Evolutionary conservation across 2,113 vertebrate genomes (phyloP).

Genomic region (Lota lota): DNA sequence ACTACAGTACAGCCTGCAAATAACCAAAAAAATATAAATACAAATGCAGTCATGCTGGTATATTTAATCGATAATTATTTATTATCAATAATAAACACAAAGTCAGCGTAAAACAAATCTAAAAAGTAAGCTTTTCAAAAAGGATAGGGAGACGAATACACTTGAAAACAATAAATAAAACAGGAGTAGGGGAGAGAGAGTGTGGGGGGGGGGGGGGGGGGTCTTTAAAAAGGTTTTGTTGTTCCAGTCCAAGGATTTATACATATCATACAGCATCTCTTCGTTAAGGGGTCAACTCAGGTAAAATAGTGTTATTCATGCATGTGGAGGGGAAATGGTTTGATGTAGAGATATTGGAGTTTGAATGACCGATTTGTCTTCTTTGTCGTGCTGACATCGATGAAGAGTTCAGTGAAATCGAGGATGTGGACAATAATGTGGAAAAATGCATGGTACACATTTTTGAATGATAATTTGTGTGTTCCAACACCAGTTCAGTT

Average conservation of each 20-base stretch:
- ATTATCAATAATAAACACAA: slow-evolving; percentile 47
- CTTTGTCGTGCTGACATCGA: slow-evolving; percentile 1
- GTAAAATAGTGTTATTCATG: slow-evolving; percentile 23
- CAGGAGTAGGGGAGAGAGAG: neutral
- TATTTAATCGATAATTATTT: slow-evolving; percentile 51
- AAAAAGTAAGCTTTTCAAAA: slow-evolving; percentile 37
- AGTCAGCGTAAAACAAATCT: slow-evolving; percentile 46
- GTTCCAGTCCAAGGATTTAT: slow-evolving; percentile 15
- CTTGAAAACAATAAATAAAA: slow-evolving; percentile 53
- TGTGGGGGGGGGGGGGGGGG: slow-evolving; percentile 3
- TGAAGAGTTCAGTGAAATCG: too few relatives aligned
- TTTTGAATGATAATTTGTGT: neutral
- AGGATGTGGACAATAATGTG: too few relatives aligned
- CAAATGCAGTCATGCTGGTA: slow-evolving; percentile 1
- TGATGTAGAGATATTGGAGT: neutral
- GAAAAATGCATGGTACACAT: neutral
- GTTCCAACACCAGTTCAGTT: neutral
- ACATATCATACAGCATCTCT: slow-evolving; percentile 31
- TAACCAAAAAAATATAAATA: neutral
- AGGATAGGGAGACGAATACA: neutral
- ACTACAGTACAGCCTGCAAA: too few relatives aligned
- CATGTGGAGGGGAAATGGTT: slow-evolving; percentile 21
- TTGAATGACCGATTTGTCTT: neutral
- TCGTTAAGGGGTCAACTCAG: slow-evolving; percentile 10
- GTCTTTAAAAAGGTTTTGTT: slow-evolving; percentile 33